Percentiles rank a stretch among this genome's conserved stretches.
Conservation (phyloP, 2,113 vertebrate species). For the Chiloscyllium plagiosum region DNA sequence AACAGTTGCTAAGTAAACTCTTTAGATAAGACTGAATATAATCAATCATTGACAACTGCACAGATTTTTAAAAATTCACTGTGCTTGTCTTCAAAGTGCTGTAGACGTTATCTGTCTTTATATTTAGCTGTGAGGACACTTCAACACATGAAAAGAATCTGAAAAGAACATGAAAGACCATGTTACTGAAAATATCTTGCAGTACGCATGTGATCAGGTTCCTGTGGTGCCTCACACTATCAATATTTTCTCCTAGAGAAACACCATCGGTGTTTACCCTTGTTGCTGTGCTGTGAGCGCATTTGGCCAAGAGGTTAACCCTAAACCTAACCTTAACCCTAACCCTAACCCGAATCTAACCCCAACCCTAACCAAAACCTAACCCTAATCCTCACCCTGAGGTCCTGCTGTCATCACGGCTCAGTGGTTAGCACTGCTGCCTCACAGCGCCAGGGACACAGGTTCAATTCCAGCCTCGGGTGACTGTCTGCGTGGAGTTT, state of each 20-base stretch:
- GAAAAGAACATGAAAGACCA: neutral
- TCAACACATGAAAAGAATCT: neutral
- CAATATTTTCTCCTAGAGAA: neutral
- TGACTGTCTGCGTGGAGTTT: too few relatives aligned
- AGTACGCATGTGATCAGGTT: neutral
- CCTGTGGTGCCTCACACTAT: neutral
- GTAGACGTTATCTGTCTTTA: neutral
- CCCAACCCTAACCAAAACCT: too few relatives aligned
- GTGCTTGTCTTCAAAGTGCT: neutral
- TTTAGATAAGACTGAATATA: neutral
- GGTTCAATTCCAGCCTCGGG: too few relatives aligned
- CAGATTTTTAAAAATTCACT: neutral
- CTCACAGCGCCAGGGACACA: too few relatives aligned
- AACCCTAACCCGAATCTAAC: too few relatives aligned
- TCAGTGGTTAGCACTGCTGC: too few relatives aligned
- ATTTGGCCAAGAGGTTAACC: neutral
- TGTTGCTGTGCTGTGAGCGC: neutral
- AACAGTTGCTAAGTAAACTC: neutral
- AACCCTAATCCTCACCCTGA: too few relatives aligned
- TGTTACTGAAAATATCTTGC: neutral
- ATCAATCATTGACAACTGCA: neutral
- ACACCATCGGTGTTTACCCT: neutral
- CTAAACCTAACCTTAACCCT: too few relatives aligned
- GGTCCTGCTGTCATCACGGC: too few relatives aligned
- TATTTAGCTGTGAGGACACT: neutral